phyloP scores from a whole-genome alignment of 2,888 invertebrate genomes.

The Myopa testacea region DNA sequence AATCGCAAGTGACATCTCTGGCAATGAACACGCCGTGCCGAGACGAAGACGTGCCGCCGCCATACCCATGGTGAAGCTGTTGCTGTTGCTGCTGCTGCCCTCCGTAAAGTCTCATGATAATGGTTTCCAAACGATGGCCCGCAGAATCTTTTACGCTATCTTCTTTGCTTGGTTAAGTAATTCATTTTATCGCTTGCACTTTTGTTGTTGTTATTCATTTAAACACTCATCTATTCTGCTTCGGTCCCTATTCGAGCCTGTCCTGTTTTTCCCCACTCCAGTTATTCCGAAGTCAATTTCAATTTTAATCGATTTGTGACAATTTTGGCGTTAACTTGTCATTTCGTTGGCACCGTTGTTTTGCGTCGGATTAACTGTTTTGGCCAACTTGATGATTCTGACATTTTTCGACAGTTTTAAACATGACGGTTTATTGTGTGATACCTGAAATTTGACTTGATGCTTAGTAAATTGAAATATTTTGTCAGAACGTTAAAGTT shows the following conservation, averaged over 20 bases:
- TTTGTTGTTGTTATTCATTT: slow-evolving; percentile 9
- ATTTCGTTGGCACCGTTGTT: slow-evolving; percentile 23
- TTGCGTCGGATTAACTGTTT: slow-evolving; percentile 3
- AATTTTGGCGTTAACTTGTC: slow-evolving; percentile 24
- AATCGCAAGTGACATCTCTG: slow-evolving; percentile 63
- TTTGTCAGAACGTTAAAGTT: too few species aligned
- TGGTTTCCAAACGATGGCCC: slow-evolving; percentile 4
- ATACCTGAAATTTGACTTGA: too few species aligned
- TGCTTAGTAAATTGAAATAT: too few species aligned
- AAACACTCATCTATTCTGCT: slow-evolving; percentile 22
- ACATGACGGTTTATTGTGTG: too few species aligned
- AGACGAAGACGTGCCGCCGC: background rate
- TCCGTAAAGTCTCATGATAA: background rate
- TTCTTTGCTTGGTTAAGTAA: slow-evolving; percentile 24
- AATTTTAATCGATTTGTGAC: slow-evolving; percentile 34
- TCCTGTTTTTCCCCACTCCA: background rate
- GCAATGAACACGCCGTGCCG: background rate
- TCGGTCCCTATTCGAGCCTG: background rate
- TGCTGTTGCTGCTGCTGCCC: background rate
- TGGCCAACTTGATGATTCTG: slow-evolving; percentile 2
- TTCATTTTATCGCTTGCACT: slow-evolving; percentile 28
- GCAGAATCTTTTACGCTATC: background rate
- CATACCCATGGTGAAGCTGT: background rate
- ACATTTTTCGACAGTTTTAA: background rate
- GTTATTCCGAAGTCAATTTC: slow-evolving; percentile 15